A percentile compares a stretch with the other conserved stretches of the same genome.
Conservation (phyloP, 2,888 invertebrate species). For the Hirtodrosophila confusa region DNA sequence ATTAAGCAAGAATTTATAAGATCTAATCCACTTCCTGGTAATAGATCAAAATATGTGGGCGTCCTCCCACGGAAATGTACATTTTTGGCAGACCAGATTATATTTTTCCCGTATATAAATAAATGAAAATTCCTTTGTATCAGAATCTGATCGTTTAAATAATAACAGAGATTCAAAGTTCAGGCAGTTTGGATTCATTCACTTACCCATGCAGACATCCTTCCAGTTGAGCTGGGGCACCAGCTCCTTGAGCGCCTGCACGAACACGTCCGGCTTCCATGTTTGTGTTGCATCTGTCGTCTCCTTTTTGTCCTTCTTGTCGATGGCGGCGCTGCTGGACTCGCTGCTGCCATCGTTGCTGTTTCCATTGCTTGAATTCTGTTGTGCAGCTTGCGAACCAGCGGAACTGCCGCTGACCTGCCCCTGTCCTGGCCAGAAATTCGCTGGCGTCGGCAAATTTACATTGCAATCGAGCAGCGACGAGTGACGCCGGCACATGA, state of each 20-base stretch:
- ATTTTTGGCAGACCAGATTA: too few relatives aligned
- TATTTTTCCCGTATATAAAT: too few relatives aligned
- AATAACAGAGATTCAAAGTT: too few relatives aligned
- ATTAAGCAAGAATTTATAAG: too few relatives aligned
- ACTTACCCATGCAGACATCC: slow-evolving; percentile 92
- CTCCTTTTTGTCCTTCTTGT: slow-evolving; percentile 81
- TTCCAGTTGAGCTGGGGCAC: slow-evolving; percentile 95
- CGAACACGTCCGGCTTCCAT: slow-evolving; percentile 98
- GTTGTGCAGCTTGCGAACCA: slow-evolving; percentile 56
- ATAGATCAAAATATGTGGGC: too few relatives aligned
- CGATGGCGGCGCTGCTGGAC: slow-evolving; percentile 48
- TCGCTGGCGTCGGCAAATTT: slow-evolving; percentile 88
- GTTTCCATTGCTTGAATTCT: slow-evolving; percentile 51
- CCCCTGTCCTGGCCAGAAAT: slow-evolving; percentile 86
- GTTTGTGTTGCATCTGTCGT: slow-evolving; percentile 86
- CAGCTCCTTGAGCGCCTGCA: slow-evolving; percentile 95
- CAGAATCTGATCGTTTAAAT: too few relatives aligned
- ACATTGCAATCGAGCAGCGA: slow-evolving; percentile 88
- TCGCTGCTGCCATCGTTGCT: slow-evolving; percentile 72
- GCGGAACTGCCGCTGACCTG: slow-evolving; percentile 38
- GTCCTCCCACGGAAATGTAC: too few relatives aligned
- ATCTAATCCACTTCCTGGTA: too few relatives aligned
- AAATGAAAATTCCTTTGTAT: too few relatives aligned
- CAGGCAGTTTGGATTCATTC: not conserved
- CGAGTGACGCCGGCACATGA: slow-evolving; percentile 93